Base-by-base conservation (phyloP, 1,140 invertebrate genomes). In the Meteorus sp. region DNA sequence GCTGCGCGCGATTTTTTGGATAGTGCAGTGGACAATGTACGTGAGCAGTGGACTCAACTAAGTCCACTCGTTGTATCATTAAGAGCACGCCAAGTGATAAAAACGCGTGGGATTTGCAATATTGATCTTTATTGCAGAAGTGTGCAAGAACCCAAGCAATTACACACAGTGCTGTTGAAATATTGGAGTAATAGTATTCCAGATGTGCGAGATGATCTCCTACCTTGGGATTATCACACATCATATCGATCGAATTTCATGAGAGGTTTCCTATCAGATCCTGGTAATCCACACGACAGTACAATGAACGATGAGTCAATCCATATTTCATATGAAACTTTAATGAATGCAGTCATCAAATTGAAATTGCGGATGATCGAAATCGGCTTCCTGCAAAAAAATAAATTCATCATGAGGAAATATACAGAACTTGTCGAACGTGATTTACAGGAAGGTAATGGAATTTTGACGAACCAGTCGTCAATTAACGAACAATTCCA, bases 1-100 rank as follows among this genome's bases (percentile, higher is more conserved):
- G 57, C 56, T 17, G 62, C 56, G 3, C 45, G 33, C 23, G 45
- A 41, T 15, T 68, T 66, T 23, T 29, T 83, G 1, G 72, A 72
- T n/a, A 60, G 61, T 9, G 76, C 76, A 50, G 65, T 82, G 33
- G 66, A 74, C 2, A 67, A 74, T 17, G 31, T 66, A 0, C 61
- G 68, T 23, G 65, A 77, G 45, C 62, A 79, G 22, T 85, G 83
- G 84, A 65, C 77, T n/a, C 66, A 67, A 11, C 27, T 81, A 2
- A 79, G 73, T 67, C 73, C 78, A 0, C 64, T 82, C 1, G 77
- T 75, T 6, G 61, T 66, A 0, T 75, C 80, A 35, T 33, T 77
- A 3, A 69, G 75, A 63, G 65, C 68, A 1, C 58, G 66, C 0
- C 77, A 79, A 50, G 15, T 84, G 0, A 55, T 76, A 3, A 78